Conservation (phyloP, 2,797 vertebrate genomes). For the Lophius americanus region DNA sequence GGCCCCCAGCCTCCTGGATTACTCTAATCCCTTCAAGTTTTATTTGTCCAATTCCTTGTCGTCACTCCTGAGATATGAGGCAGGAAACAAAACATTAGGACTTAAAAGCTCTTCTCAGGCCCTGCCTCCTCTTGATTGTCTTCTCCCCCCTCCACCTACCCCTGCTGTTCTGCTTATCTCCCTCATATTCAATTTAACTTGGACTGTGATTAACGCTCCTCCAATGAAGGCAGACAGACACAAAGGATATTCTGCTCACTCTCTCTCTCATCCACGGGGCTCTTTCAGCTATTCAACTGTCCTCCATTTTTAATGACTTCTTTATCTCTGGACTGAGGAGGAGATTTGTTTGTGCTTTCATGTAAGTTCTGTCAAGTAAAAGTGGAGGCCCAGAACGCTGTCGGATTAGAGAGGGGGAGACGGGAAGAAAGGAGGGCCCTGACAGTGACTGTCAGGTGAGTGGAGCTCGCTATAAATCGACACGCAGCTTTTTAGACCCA, state of each 20-base stretch:
- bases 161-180: conserved; percentile 76
- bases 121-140: conserved; percentile 60
- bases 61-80: conserved; percentile 73
- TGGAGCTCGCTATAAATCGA: conserved; percentile 50
- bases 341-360: conserved; percentile 82
- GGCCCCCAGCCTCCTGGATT: conserved; percentile 76
- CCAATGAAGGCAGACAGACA: conserved; percentile 71
- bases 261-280: conserved; percentile 65
- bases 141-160: conserved; percentile 30
- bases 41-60: conserved; percentile 82
- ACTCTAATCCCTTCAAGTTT: conserved; percentile 82
- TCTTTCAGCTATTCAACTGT: conserved; percentile 76
- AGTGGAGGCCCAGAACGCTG: conserved; percentile 60
- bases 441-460: conserved; percentile 68
- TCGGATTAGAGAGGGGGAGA: conserved; percentile 62
- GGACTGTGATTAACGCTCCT: conserved; percentile 79
- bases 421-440: conserved; percentile 46
- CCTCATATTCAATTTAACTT: conserved; percentile 83
- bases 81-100: conserved; percentile 79
- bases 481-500: conserved; percentile 15
- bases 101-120: conserved; percentile 74
- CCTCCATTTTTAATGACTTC: conserved; percentile 83
- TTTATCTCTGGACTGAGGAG: conserved; percentile 78
- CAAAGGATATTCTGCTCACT: conserved; percentile 71
- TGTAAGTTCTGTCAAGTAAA: conserved; percentile 72